Percentiles rank a stretch among this genome's conserved stretches.
These are phyloP conservation scores for Cirrhinus molitorella DNA, from an alignment of 2,797 vertebrate genomes.

Conservation along the genomic window DNA sequence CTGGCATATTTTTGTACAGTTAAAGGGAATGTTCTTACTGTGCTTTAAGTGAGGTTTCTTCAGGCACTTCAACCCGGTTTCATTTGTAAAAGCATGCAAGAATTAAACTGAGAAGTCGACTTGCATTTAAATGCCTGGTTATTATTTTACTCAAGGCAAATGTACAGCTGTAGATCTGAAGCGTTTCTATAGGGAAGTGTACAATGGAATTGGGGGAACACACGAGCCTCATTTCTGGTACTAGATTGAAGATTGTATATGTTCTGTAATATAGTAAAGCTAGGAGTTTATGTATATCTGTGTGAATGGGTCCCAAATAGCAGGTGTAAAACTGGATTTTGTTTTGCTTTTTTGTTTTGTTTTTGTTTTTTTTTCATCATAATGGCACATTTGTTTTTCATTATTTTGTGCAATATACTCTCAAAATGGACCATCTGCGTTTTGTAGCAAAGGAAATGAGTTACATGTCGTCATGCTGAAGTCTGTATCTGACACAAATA, in stretches of 20 bases:
- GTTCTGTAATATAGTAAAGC: constrained; percentile 91
- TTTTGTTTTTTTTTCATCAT: constrained; percentile 82
- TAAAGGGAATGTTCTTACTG: constrained; percentile 91
- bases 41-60: constrained; percentile 89
- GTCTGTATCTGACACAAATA: constrained; percentile 92
- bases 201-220: constrained; percentile 76
- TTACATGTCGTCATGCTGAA: constrained; percentile 86
- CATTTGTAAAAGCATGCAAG: constrained; percentile 89
- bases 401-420: constrained; percentile 95
- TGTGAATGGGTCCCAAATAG: constrained; percentile 90
- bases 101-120: constrained; percentile 73
- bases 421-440: constrained; percentile 86
- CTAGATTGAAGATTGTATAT: constrained; percentile 92
- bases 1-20: constrained; percentile 98
- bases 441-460: constrained; percentile 89
- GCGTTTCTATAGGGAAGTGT: constrained; percentile 84
- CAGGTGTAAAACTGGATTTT: constrained; percentile 91
- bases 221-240: constrained; percentile 91
- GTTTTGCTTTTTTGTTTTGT: constrained; percentile 82
- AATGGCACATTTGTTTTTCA: constrained; percentile 84
- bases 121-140: constrained; percentile 91
- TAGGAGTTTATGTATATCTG: constrained; percentile 91
- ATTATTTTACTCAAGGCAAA: constrained; percentile 83
- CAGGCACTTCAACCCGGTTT: constrained; percentile 92
- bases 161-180: constrained; percentile 93